These are phyloP conservation scores for Drosophila niveifrons DNA, from an alignment of 2,888 invertebrate genomes.

Conservation along the genomic window DNA sequence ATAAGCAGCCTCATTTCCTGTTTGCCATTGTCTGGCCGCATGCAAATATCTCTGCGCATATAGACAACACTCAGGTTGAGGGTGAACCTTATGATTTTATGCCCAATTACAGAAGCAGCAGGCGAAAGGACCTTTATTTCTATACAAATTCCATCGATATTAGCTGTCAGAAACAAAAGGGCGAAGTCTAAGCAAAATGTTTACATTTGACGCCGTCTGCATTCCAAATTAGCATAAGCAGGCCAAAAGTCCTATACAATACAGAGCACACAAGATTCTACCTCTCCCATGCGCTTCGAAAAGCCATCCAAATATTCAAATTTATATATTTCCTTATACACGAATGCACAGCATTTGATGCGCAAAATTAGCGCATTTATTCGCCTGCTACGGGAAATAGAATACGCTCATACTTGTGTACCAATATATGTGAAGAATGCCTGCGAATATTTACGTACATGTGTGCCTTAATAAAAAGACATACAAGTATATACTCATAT, in stretches of 20 bases:
- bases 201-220: conserved; percentile 55
- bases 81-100: conserved; percentile 24
- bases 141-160: conserved; percentile 54
- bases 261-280: conserved; percentile 15
- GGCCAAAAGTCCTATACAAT: not conserved
- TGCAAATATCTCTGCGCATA: conserved; percentile 35
- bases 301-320: conserved; percentile 49
- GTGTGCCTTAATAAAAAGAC: conserved; percentile 35
- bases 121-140: conserved; percentile 26
- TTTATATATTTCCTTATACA: conserved; percentile 61
- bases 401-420: not conserved
- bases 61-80: not conserved
- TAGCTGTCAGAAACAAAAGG: conserved; percentile 45
- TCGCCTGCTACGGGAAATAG: conserved; percentile 29
- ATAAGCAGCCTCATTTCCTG: conserved; percentile 56
- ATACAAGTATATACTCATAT: conserved; percentile 24
- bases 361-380: conserved; percentile 73
- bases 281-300: not conserved
- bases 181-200: conserved; percentile 55
- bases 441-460: conserved; percentile 14
- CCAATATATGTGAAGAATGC: conserved; percentile 1
- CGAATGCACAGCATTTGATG: conserved; percentile 71
- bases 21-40: conserved; percentile 50
- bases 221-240: conserved; percentile 72
- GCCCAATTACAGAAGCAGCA: conserved; percentile 48